phyloP scores from a whole-genome alignment of 2,113 vertebrate genomes.

The Stigmatopora nigra region DNA sequence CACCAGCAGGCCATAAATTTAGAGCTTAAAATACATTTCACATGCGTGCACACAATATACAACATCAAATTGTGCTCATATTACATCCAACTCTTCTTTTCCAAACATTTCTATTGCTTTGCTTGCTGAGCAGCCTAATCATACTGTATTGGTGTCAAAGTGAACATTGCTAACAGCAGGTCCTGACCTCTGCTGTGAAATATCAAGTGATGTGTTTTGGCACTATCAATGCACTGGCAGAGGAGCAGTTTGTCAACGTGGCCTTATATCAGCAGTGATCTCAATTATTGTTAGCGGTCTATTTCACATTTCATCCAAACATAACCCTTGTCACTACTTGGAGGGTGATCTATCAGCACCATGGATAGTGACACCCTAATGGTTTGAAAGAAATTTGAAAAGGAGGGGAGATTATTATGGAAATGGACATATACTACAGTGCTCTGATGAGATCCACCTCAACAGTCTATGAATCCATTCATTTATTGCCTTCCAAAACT shows the following conservation, averaged over 20 bases:
- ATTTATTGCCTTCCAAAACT: no score
- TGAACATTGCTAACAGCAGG: slow-evolving; percentile 37
- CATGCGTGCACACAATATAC: not conserved
- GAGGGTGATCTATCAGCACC: slow-evolving; percentile 46
- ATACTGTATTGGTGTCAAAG: slow-evolving; percentile 1
- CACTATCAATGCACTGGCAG: not conserved
- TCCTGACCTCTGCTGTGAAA: slow-evolving; percentile 19
- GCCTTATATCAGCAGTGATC: not conserved
- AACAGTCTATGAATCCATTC: no score
- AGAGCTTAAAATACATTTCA: not conserved
- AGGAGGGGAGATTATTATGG: no score
- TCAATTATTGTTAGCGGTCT: not conserved
- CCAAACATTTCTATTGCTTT: not conserved
- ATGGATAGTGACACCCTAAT: slow-evolving; percentile 35
- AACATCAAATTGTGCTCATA: not conserved
- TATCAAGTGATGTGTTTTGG: not conserved
- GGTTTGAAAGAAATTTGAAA: not conserved
- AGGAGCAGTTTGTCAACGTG: not conserved
- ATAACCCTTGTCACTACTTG: not conserved
- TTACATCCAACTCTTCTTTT: not conserved
- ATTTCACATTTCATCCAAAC: not conserved
- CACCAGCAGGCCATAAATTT: not conserved
- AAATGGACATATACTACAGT: no score
- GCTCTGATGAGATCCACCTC: no score
- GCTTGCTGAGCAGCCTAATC: not conserved